Conservation (phyloP, 2,113 vertebrate species). For the Tricholaema leucomelas region DNA sequence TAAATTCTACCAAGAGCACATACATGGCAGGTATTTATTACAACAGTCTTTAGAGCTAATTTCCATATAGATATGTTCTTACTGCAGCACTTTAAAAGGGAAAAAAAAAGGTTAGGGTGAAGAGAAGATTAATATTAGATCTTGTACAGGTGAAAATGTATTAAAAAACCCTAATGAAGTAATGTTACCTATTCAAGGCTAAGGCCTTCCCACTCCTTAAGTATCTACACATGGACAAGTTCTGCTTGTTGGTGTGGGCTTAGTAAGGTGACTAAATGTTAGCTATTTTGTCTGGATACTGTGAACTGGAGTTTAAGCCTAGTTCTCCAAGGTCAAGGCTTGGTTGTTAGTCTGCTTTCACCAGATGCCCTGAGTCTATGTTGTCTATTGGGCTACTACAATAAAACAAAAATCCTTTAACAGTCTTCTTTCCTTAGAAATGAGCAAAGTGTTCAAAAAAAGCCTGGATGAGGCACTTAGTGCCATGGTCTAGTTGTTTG, state of each 20-base stretch:
- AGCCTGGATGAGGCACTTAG: too few relatives aligned
- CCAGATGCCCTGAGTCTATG: background rate
- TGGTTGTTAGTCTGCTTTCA: background rate
- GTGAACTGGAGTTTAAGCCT: background rate
- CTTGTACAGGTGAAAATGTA: background rate
- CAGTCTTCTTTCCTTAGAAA: background rate
- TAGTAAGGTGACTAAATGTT: background rate
- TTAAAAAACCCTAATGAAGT: background rate
- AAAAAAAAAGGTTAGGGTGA: background rate
- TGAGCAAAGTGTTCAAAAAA: too few relatives aligned
- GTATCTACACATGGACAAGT: too few relatives aligned
- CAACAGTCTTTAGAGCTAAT: background rate
- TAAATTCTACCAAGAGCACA: background rate
- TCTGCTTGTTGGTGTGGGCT: background rate
- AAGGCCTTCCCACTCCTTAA: background rate
- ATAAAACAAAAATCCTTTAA: background rate
- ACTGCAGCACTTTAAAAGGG: background rate
- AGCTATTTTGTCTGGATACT: background rate
- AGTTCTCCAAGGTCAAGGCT: background rate
- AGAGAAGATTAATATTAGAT: background rate
- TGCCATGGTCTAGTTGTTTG: too few relatives aligned
- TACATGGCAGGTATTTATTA: background rate
- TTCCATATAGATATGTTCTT: constrained; percentile 13
- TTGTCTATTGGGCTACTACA: background rate
- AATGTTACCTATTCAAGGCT: background rate